Evolutionary conservation across 1,140 invertebrate species (phyloP).

Genomic region (Calliopsis andreniformis): DNA sequence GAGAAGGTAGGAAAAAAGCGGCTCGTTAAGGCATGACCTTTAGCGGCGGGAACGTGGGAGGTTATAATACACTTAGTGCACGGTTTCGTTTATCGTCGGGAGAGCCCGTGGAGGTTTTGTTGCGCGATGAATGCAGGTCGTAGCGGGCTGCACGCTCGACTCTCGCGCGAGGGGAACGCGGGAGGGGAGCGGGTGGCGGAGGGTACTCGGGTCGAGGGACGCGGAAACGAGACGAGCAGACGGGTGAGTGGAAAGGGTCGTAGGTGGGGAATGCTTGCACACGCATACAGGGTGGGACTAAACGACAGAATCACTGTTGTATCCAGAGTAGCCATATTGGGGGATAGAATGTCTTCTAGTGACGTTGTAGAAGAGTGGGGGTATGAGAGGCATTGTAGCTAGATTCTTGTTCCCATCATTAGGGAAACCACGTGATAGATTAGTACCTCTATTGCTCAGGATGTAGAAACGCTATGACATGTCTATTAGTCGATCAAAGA

Average conservation of each 20-base stretch:
- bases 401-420: too few relatives aligned
- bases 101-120: slow-evolving; percentile 71
- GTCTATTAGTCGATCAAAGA: too few relatives aligned
- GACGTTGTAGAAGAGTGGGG: too few relatives aligned
- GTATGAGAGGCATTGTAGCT: too few relatives aligned
- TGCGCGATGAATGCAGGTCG: slow-evolving; percentile 79
- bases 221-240: slow-evolving; percentile 61
- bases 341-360: too few relatives aligned
- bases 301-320: not conserved
- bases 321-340: too few relatives aligned
- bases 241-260: slow-evolving; percentile 55
- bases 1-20: slow-evolving; percentile 65
- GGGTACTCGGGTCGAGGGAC: slow-evolving; percentile 43
- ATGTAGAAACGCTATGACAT: too few relatives aligned
- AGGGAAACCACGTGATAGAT: too few relatives aligned
- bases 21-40: slow-evolving; percentile 79
- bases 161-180: slow-evolving; percentile 1
- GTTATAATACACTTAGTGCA: slow-evolving; percentile 79
- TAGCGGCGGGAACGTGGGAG: slow-evolving; percentile 77
- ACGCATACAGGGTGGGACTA: not conserved
- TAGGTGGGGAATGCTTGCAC: slow-evolving; percentile 51
- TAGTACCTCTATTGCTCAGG: too few relatives aligned
- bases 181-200: slow-evolving; percentile 6
- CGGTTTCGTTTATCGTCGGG: slow-evolving; percentile 76
- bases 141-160: slow-evolving; percentile 56